Conservation (phyloP, 92 coral and sea anemone species). For the Porites evermanni region DNA sequence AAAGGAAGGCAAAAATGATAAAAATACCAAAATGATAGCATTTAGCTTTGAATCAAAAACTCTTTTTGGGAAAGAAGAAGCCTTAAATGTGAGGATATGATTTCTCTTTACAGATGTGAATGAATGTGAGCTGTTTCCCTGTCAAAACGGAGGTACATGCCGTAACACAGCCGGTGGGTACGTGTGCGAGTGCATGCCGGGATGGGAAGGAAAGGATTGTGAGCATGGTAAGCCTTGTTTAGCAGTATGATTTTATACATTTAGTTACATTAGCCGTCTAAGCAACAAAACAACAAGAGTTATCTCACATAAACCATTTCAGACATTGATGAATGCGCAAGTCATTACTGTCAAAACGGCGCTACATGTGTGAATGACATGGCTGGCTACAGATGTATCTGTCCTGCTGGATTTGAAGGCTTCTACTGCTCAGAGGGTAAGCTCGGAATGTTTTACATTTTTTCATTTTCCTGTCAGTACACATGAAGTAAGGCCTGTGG, state of each 20-base stretch:
- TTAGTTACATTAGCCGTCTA: no score
- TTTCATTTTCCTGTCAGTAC: no score
- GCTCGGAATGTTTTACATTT: background rate
- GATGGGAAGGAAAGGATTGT: slow-evolving; percentile 27
- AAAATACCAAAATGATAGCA: no score
- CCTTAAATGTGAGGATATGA: no score
- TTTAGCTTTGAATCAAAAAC: no score
- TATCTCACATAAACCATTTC: background rate
- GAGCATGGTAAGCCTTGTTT: background rate
- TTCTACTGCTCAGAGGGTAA: background rate
- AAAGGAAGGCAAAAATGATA: no score
- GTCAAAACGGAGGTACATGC: slow-evolving; percentile 18
- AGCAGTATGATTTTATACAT: no score
- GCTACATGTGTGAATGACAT: slow-evolving; percentile 4
- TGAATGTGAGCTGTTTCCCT: slow-evolving; percentile 19
- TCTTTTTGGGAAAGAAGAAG: no score
- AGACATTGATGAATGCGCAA: slow-evolving; percentile 7
- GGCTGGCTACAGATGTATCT: slow-evolving; percentile 9
- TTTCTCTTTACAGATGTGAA: background rate
- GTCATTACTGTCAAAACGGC: slow-evolving; percentile 10
- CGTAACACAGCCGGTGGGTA: slow-evolving; percentile 11
- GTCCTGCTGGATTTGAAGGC: slow-evolving; percentile 8
- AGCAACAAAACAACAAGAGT: no score
- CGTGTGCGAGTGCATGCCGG: slow-evolving; percentile 25
- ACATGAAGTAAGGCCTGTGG: no score